Conservation (phyloP, 2,797 vertebrate species). For the Leuciscus waleckii region DNA sequence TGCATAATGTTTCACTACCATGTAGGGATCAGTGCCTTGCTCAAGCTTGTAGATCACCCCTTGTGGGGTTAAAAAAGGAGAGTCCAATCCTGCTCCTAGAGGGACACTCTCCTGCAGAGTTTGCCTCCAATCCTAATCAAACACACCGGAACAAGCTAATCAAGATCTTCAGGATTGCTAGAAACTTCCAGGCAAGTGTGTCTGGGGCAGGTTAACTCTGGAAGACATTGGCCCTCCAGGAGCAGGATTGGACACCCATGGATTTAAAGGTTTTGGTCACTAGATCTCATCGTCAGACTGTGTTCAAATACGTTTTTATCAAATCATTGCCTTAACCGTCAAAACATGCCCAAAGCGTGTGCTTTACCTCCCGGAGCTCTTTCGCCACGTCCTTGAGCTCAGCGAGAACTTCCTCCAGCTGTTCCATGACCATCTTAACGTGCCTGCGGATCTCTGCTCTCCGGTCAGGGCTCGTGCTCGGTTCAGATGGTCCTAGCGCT, state of each 20-base stretch:
- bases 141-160: neutral
- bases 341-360: neutral
- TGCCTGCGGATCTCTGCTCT: conserved; percentile 53
- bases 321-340: neutral
- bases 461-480: conserved; percentile 47
- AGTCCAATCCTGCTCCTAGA: neutral
- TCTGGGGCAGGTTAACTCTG: neutral
- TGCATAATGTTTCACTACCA: neutral
- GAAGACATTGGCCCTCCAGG: neutral
- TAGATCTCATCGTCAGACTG: neutral
- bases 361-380: conserved; percentile 61
- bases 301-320: neutral
- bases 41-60: neutral
- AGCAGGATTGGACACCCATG: neutral
- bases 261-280: neutral
- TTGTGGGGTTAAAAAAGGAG: neutral
- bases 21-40: neutral
- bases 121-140: neutral
- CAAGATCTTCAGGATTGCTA: neutral
- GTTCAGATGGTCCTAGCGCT: conserved; percentile 43
- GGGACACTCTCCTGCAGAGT: neutral
- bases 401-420: conserved; percentile 61
- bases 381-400: conserved; percentile 62
- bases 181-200: neutral
- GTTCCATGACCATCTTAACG: conserved; percentile 61